These are phyloP conservation scores for Fistularia tabacaria DNA, from an alignment of 2,797 vertebrate species.

Conservation along the genomic window DNA sequence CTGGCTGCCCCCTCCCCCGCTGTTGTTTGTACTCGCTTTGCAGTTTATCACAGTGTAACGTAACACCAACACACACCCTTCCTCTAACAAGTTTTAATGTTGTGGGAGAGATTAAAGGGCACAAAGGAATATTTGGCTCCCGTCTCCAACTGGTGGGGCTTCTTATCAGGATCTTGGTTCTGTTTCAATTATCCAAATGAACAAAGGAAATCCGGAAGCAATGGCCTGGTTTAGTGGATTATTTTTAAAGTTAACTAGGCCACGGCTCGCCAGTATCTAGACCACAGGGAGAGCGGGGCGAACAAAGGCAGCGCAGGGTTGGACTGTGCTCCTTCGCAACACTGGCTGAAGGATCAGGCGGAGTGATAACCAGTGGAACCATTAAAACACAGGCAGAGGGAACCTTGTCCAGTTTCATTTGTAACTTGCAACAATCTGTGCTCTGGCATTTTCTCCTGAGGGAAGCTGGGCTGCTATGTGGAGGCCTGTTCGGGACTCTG, in stretches of 20 bases:
- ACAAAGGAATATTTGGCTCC: conserved; percentile 24
- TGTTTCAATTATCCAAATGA: conserved; percentile 60
- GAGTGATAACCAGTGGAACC: conserved; percentile 13
- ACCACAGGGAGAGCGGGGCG: conserved; percentile 44
- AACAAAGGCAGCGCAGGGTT: conserved; percentile 38
- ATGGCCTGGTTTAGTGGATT: conserved; percentile 73
- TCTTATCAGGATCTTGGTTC: conserved; percentile 51
- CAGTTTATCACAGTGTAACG: conserved; percentile 2
- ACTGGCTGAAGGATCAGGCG: conserved; percentile 24
- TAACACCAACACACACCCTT: conserved; percentile 1
- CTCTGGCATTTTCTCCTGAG: too few species aligned
- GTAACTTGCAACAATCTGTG: too few species aligned
- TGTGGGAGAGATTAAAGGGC: conserved; percentile 23
- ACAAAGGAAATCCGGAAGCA: conserved; percentile 63
- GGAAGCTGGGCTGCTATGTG: too few species aligned
- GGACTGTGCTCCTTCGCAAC: conserved; percentile 38
- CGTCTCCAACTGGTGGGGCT: conserved; percentile 16
- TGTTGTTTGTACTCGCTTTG: not conserved
- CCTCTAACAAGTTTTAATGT: too few species aligned
- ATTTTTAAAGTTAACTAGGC: conserved; percentile 74
- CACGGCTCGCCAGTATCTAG: conserved; percentile 58
- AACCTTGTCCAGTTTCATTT: too few species aligned
- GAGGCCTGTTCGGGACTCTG: too few species aligned
- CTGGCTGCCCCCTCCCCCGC: too few species aligned
- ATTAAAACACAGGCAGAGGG: conserved; percentile 6